Conservation (phyloP, 2,113 vertebrate species). For the Anguilla rostrata region DNA sequence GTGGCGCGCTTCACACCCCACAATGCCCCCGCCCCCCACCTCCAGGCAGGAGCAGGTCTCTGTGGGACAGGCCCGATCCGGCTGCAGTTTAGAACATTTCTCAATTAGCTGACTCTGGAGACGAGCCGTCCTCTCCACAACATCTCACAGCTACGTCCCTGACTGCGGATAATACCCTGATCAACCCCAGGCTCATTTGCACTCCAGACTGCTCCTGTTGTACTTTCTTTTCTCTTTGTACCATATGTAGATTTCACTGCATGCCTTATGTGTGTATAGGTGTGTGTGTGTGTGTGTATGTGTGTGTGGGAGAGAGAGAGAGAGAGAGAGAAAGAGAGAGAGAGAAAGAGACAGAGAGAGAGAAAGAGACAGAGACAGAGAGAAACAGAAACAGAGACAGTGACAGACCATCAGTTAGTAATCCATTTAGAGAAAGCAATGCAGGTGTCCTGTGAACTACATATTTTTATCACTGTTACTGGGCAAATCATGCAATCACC, state of each 20-base stretch:
- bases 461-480: slow-evolving; percentile 5
- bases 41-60: background rate
- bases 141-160: background rate
- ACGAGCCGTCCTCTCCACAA: background rate
- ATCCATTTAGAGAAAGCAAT: background rate
- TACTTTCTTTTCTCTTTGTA: background rate
- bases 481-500: background rate
- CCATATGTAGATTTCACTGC: background rate
- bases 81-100: background rate
- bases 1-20: background rate
- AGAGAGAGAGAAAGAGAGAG: background rate
- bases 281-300: background rate
- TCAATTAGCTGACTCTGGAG: slow-evolving; percentile 1
- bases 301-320: background rate
- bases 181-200: background rate
- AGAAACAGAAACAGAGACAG: too few relatives aligned
- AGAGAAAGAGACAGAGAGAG: too few relatives aligned
- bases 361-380: too few relatives aligned
- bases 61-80: background rate
- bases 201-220: background rate
- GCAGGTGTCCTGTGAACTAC: background rate
- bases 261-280: background rate
- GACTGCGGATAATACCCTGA: background rate
- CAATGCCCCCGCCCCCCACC: background rate
- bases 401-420: background rate